Evolutionary conservation across 2,888 invertebrate genomes (phyloP), one percentile per base, ranked within the genome.

Genomic region (Diarsia rubi): DNA sequence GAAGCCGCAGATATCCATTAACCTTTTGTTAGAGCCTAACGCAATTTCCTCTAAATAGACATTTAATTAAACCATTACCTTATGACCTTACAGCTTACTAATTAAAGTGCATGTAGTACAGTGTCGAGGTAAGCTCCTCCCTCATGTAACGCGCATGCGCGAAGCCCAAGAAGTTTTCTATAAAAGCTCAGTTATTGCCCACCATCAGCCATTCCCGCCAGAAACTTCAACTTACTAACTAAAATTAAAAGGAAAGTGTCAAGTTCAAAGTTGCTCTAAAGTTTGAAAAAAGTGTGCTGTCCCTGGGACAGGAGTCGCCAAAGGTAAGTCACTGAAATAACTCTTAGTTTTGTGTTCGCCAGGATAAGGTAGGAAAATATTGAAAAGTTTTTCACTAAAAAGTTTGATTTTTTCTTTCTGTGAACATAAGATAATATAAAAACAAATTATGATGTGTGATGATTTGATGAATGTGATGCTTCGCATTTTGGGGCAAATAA

Each of bases 191-290:
- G 79, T 73, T 79, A 69, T 75, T 75, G 75, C 85, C 81, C 70
- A 54, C 80, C 69, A 78, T 81, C 66, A 81, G 90, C 80, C 95
- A 96, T 94, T 95, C 93, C 93, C 93, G 92, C 91, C 90, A 91
- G 89, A 89, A 85, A 71, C 81, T 81, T 82, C 79, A 86, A 83
- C 82, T 86, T 82, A 81, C 76, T 73, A 72, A 82, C 74, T 79
- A 80, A 81, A 83, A 81, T 73, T 70, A 71, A 82, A 42, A 77
- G 80, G 79, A 70, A 68, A 75, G 81, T 83, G 79, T 31, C 8
- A 87, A 87, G 85, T 90, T 89, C 72, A 65, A 84, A 88, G 84
- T 90, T 90, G 81, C 70, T 81, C 69, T 69, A 86, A 92, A 92
- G 91, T 94, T 92, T 88, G 57, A 59, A 68, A 74, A 86, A 90